Conservation (phyloP, 1,140 invertebrate species). For the Aphelinus atriplicis region DNA sequence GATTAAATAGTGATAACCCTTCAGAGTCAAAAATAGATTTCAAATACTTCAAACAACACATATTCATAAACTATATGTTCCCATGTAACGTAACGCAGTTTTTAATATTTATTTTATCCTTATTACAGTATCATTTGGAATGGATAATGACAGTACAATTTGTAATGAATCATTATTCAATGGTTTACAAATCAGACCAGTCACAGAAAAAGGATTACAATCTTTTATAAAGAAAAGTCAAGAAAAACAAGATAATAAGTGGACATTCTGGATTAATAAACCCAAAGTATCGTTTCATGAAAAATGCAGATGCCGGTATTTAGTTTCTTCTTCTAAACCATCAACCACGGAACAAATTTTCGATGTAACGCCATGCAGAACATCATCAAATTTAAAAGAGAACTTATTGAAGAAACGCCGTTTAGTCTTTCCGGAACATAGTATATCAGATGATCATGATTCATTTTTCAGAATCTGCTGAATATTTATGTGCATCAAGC, state of each 20-base stretch:
- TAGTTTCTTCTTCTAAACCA: neutral
- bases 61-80: too few species aligned
- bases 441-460: neutral
- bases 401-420: neutral
- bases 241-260: neutral
- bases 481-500: neutral
- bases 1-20: too few species aligned
- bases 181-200: too few species aligned
- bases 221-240: constrained; percentile 12
- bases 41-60: too few species aligned
- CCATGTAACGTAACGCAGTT: too few species aligned
- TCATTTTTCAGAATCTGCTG: neutral
- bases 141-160: too few species aligned
- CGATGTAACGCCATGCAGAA: too few species aligned
- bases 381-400: neutral
- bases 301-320: neutral
- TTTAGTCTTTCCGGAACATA: neutral
- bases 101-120: too few species aligned
- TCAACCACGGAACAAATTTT: neutral
- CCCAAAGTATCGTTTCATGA: neutral
- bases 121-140: too few species aligned
- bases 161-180: too few species aligned
- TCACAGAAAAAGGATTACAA: neutral
- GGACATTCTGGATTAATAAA: neutral
- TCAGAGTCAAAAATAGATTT: too few species aligned